Evolutionary conservation across 2,888 invertebrate species (phyloP), one percentile per base, ranked within the genome.

Genomic region (Trypoxylon attenuatum): DNA sequence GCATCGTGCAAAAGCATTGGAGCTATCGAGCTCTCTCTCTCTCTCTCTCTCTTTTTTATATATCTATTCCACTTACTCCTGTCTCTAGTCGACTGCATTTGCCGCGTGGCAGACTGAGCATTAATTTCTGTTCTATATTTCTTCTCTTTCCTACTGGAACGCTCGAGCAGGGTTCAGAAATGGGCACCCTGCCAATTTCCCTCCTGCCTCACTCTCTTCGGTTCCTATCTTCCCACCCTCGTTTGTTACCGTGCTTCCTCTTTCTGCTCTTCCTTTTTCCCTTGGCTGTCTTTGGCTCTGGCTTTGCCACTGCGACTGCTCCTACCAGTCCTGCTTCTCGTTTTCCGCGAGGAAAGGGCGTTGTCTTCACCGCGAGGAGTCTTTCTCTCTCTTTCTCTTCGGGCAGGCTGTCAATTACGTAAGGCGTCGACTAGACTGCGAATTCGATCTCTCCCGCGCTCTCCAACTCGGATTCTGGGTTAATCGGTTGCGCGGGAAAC

Each of bases 121-220:
- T 60, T 65, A 56, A 65, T 68, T 60, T 54, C 65, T 65, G 65
- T n/a, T 53, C 65, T 38, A 65, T 60, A 60, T 65, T 65, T 57
- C 45, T 33, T 60, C 65, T 68, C 68, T 57, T 56, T 60, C 47
- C 41, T 23, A 13, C 64, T 5, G 23, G 22, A 27, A 21, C 23
- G 16, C 13, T 25, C 18, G 15, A 27, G 10, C 22, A 8, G n/a
- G 0, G 27, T 27, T 46, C 53, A 23, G 8, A 15, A 22, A 38
- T 27, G 56, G 54, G 60, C 49, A 15, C 23, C 18, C 15, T 43
- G 54, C 61, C 62, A 61, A 57, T 52, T 45, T 23, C 23, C 33
- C 51, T 10, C 47, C 29, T 51, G 16, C 43, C 27, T 25, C 19
- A 21, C 23, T 54, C 54, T 47, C 67, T 43, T 38, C 50, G 33